These are phyloP conservation scores for Molossus molossus DNA, from an alignment of 2,797 vertebrate species.

Conservation along the genomic window DNA sequence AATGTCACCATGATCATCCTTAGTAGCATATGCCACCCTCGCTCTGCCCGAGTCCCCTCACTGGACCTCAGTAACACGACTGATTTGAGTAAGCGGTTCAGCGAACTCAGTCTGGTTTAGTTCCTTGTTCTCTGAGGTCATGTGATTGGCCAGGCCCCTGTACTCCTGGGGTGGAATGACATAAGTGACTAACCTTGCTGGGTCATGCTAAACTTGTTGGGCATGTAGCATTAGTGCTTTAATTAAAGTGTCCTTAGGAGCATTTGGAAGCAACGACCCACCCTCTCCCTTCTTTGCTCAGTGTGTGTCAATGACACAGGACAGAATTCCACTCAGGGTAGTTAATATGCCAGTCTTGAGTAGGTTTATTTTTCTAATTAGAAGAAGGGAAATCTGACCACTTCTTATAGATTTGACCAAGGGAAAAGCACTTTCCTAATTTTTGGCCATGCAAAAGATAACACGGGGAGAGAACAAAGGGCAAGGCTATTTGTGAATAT, in stretches of 20 bases:
- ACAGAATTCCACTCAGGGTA: neutral
- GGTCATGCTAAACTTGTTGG: conserved; percentile 63
- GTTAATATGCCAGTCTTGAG: neutral
- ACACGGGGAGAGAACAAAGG: neutral
- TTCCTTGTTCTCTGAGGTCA: neutral
- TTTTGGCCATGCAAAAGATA: conserved; percentile 30
- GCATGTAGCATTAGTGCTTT: conserved; percentile 50
- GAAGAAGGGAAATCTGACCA: conserved; percentile 22
- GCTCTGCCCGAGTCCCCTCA: neutral
- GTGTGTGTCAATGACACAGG: conserved; percentile 10
- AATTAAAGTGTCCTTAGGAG: conserved; percentile 70
- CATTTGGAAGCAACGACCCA: neutral
- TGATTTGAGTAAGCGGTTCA: neutral
- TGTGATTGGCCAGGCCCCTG: neutral
- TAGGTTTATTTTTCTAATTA: neutral
- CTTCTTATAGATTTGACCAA: conserved; percentile 32
- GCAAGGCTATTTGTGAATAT: neutral
- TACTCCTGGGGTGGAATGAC: neutral
- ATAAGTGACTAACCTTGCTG: conserved; percentile 38
- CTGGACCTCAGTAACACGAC: neutral
- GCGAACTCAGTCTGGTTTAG: neutral
- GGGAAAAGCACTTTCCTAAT: conserved; percentile 32
- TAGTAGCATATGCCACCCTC: neutral
- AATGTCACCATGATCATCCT: neutral
- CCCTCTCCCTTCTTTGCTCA: conserved; percentile 32